phyloP scores from a whole-genome alignment of 2,888 invertebrate genomes.

The Pyrgus malvae region DNA sequence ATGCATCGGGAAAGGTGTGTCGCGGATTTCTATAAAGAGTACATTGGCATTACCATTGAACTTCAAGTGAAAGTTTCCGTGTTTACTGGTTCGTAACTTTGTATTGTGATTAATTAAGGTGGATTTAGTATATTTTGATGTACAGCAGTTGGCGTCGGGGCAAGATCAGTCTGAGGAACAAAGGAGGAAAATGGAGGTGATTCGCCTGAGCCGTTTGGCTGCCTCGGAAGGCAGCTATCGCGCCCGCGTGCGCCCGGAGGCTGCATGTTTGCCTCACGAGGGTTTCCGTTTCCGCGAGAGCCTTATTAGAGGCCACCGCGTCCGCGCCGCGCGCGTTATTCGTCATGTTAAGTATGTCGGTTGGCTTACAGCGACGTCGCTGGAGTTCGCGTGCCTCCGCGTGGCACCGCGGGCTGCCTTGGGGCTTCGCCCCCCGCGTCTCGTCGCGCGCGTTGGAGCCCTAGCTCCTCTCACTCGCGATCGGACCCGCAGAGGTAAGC shows the following conservation, averaged over 20 bases:
- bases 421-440: slow-evolving; percentile 54
- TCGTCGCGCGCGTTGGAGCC: slow-evolving; percentile 78
- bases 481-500: slow-evolving; percentile 68
- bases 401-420: slow-evolving; percentile 56
- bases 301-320: slow-evolving; percentile 46
- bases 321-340: slow-evolving; percentile 60
- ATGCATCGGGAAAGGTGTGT: slow-evolving; percentile 72
- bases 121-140: slow-evolving; percentile 71
- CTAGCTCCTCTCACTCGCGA: slow-evolving; percentile 65
- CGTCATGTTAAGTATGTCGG: slow-evolving; percentile 73
- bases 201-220: slow-evolving; percentile 54
- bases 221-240: slow-evolving; percentile 62
- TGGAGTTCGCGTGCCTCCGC: slow-evolving; percentile 70
- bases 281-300: slow-evolving; percentile 65
- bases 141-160: slow-evolving; percentile 51
- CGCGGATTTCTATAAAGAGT: slow-evolving; percentile 62
- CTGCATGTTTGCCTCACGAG: slow-evolving; percentile 71
- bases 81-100: slow-evolving; percentile 80
- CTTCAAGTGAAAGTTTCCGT: slow-evolving; percentile 77
- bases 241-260: slow-evolving; percentile 69
- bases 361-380: slow-evolving; percentile 74
- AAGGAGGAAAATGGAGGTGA: slow-evolving; percentile 47
- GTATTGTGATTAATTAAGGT: slow-evolving; percentile 78
- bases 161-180: slow-evolving; percentile 34
- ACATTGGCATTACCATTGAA: slow-evolving; percentile 63